Conservation (phyloP, 2,888 invertebrate genomes). For the Rhabditoides inermis region DNA sequence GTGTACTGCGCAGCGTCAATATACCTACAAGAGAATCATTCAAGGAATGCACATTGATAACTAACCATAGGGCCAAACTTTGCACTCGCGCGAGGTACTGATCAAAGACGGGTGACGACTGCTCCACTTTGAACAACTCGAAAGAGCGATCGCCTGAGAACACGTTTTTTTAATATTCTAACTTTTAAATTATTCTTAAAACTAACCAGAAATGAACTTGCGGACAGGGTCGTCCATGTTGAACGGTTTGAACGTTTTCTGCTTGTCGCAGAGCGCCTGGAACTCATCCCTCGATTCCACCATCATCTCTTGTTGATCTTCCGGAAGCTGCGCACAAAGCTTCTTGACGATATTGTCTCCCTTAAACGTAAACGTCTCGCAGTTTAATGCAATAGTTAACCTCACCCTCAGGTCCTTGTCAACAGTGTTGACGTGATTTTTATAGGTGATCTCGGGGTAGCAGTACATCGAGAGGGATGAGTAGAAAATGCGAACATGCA, state of each 20-base stretch:
- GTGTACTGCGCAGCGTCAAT: constrained; percentile 92
- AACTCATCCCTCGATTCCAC: constrained; percentile 18
- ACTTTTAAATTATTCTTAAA: too few relatives aligned
- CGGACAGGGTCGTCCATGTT: constrained; percentile 67
- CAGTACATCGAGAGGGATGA: constrained; percentile 73
- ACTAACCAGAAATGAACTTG: constrained; percentile 21
- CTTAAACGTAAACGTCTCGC: constrained; percentile 9
- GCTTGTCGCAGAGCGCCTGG: constrained; percentile 8
- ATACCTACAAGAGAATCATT: constrained; percentile 77
- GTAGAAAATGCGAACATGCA: constrained; percentile 71
- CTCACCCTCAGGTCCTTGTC: constrained; percentile 17
- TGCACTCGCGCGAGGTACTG: constrained; percentile 76
- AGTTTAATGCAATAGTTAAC: neutral
- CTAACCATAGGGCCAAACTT: constrained; percentile 67
- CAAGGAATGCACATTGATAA: neutral
- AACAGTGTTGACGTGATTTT: constrained; percentile 62
- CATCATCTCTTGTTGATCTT: constrained; percentile 24
- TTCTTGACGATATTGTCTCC: constrained; percentile 36
- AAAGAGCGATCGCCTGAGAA: constrained; percentile 14
- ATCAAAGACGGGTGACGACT: constrained; percentile 65
- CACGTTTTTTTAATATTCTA: neutral
- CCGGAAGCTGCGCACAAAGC: constrained; percentile 25
- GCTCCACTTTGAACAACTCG: constrained; percentile 24
- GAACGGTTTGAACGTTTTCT: constrained; percentile 64
- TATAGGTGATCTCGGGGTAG: constrained; percentile 70